Evolutionary conservation across 2,888 invertebrate species (phyloP), one percentile per base, ranked within the genome.

Genomic region (Hoplodrina blanda): DNA sequence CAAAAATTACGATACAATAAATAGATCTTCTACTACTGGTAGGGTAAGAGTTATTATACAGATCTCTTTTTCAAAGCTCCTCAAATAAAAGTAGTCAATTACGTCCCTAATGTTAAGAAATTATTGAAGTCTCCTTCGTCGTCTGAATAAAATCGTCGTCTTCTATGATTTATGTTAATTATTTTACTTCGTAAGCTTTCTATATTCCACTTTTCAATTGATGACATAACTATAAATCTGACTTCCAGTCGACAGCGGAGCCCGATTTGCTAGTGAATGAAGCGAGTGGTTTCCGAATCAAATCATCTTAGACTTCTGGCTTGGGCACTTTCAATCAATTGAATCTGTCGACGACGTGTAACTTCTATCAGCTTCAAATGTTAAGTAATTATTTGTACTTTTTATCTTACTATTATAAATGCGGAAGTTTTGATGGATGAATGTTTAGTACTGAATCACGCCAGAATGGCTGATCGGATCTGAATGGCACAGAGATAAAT

Each of bases 271-370:
- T 7, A 10, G 37, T 10, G 37, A 37, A 37, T 57, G 73, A 64
- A 66, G 37, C 25, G 10, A 69, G 63, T 57, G 63, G 61, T 70
- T 71, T 71, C 41, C 30, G 33, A 69, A 68, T 81, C 62, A 65
- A 72, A 72, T 67, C 64, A 56, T 66, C 74, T 62, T 57, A 13
- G 25, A 50, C 52, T 63, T 69, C 37, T 50, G 73, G 17, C 25
- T 69, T 25, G 63, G 70, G 75, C 53, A 62, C 69, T 75, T 78
- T 59, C 78, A 63, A 68, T 72, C 69, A 74, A 78, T 75, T 54
- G 53, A 54, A 49, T 55, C 67, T 63, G 67, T 15, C 13, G 64
- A 55, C 17, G 41, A 44, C 52, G 33, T 19, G 25, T 55, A 33
- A 37, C 30, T 41, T 20, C 41, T 3, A 44, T 20, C 1, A 20